Base-by-base conservation (phyloP, 1,140 invertebrate genomes). In the Caenorhabditis inopinata region DNA sequence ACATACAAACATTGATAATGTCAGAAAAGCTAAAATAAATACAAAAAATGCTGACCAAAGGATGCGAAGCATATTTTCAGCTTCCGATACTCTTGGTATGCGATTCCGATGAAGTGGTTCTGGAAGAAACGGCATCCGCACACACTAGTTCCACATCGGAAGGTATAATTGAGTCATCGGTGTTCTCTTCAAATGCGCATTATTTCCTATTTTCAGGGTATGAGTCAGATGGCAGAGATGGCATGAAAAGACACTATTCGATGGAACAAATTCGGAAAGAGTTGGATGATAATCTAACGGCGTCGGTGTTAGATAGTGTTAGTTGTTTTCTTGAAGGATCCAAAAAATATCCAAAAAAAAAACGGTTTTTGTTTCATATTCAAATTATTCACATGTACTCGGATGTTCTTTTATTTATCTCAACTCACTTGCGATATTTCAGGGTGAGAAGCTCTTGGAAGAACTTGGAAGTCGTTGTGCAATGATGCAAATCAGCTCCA, bases 171-270 rank as follows among this genome's bases (percentile, higher is more conserved):
- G 38, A 42, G 38, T 42, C 38, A 42, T 12, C 1, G 7, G 21
- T 16, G 58, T 68, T 42, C 11, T 29, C 29, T 29, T 9, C n/a
- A 16, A 58, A n/a, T 29, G 49, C 27, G 21, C 32, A 38, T 68
- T 9, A 25, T 53, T 51, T 53, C 16, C 29, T 42, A 23, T 38
- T 68, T 68, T 68, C 32, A 68, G 58, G 58, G 32, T 68, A 68
- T 68, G 58, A 68, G 27, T 68, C 58, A 68, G 58, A 68, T 29
- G 58, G 38, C 25, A 11, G 58, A 38, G 58, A 68, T 68, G 58
- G 58, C 38, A 68, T 68, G 58, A 68, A 68, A 27, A 68, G 58
- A 21, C 58, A 68, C 32, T 68, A 68, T 68, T 68, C 58, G 11
- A 68, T 68, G 58, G 58, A 68, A 68, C 58, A 68, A 38, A 68